Base-by-base conservation (phyloP, 2,113 vertebrate species). In the Pipra filicauda region DNA sequence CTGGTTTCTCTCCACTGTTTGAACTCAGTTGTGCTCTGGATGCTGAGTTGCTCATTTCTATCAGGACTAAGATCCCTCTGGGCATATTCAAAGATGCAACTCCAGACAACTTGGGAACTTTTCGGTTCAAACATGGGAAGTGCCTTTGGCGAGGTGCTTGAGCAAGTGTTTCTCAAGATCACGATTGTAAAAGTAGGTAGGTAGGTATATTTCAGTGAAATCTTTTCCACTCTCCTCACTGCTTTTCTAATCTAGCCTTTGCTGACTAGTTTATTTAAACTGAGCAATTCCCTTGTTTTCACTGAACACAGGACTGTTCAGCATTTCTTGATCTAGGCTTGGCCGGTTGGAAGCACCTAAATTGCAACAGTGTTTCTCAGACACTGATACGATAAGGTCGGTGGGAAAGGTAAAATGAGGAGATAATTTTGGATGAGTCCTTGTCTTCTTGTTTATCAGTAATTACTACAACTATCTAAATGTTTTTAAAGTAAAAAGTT, bases 151-250 rank as follows among this genome's bases (percentile, higher is more conserved):
- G 3, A 93, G 51, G 73, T 69, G 46, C 5, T 87, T 93, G 80
- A 87, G 73, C 43, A 87, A 87, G 84, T 71, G 15, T 78, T 89
- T 91, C 84, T 91, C 89, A 91, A 77, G 61, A 77, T 71, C 28
- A 8, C 18, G 18, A 11, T 81, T 89, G 71, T 59, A 72, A 52
- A 21, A 2, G 2, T 62, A 41, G 49, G 59, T 86, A 84, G 37
- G 46, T 78, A n/a, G 31, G 71, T 88, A 7, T 0, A 35, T 81
- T 81, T 78, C 35, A 46, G 73, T 81, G 61, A 43, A 84, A 89
- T 87, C 65, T 26, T 84, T 81, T 59, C 57, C 28, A 74, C 27
- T 87, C 4, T 64, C 37, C 30, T 54, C 13, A 5, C 8, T 73
- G 23, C 15, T 92, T 41, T 81, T 88, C 65, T 77, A 39, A 81